phyloP scores from a whole-genome alignment of 1,140 invertebrate species.

The Scylla paramamosain region DNA sequence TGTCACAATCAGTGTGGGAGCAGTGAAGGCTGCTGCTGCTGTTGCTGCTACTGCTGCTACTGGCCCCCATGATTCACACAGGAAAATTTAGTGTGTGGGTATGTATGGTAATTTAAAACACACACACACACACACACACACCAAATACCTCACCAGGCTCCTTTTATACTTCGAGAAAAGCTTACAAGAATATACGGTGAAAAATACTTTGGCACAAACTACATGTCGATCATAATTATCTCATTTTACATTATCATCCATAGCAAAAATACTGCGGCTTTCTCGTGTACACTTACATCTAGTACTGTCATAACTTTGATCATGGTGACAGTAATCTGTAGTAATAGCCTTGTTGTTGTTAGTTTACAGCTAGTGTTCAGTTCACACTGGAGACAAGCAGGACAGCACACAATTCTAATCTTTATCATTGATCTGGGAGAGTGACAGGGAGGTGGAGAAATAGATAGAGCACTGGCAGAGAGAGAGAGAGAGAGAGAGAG shows the following conservation, averaged over 20 bases:
- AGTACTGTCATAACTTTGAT: not conserved
- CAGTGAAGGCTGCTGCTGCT: too few relatives aligned
- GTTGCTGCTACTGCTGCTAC: too few relatives aligned
- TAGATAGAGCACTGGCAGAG: too few relatives aligned
- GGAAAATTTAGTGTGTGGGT: too few relatives aligned
- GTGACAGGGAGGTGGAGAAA: too few relatives aligned
- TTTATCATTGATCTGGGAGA: not conserved
- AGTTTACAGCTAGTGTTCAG: not conserved
- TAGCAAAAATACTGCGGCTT: slow-evolving; percentile 54
- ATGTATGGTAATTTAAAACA: too few relatives aligned
- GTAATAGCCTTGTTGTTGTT: not conserved
- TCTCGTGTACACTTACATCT: slow-evolving; percentile 40
- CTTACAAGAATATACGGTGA: slow-evolving; percentile 47
- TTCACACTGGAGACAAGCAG: not conserved
- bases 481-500: too few relatives aligned
- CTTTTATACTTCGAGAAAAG: not conserved
- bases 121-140: too few relatives aligned
- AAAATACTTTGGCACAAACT: not conserved
- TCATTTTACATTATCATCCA: not conserved
- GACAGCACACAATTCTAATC: not conserved
- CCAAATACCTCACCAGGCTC: too few relatives aligned
- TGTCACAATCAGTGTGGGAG: too few relatives aligned
- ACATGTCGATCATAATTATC: not conserved
- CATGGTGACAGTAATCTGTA: not conserved
- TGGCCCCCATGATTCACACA: too few relatives aligned